phyloP scores from a whole-genome alignment of 2,797 vertebrate genomes.

The Artibeus jamaicensis region DNA sequence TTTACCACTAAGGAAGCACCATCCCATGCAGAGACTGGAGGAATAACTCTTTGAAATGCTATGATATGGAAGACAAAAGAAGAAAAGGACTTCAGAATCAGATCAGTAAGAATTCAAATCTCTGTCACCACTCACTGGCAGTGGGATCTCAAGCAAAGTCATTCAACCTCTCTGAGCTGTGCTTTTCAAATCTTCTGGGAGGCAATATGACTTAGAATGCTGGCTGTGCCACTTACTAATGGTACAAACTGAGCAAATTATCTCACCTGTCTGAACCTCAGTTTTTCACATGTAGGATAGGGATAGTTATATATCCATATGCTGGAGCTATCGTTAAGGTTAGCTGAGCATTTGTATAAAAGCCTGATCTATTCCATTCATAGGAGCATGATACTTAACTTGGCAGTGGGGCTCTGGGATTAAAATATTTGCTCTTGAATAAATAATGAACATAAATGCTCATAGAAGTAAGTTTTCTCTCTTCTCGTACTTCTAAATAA shows the following conservation, averaged over 20 bases:
- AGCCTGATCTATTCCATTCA: neutral
- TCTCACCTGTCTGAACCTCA: neutral
- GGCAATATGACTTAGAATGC: neutral
- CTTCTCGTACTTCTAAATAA: neutral
- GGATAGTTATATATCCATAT: neutral
- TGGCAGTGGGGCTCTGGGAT: neutral
- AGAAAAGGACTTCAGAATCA: neutral
- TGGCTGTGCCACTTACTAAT: neutral
- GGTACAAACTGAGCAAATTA: neutral
- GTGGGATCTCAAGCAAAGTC: neutral
- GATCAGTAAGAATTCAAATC: neutral
- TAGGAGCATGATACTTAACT: neutral
- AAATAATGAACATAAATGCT: neutral
- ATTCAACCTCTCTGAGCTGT: neutral
- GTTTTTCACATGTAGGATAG: neutral
- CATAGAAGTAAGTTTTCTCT: neutral
- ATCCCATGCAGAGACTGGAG: neutral
- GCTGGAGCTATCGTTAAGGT: neutral
- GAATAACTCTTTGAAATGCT: neutral
- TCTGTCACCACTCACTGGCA: neutral
- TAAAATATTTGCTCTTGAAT: neutral
- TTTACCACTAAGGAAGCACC: neutral
- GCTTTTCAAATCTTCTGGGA: neutral
- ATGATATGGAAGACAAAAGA: neutral
- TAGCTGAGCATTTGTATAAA: neutral